A percentile compares a stretch with the other conserved stretches of the same genome.
These are phyloP conservation scores for Agrilus biguttatus DNA, from an alignment of 2,888 invertebrate species.

Conservation along the genomic window DNA sequence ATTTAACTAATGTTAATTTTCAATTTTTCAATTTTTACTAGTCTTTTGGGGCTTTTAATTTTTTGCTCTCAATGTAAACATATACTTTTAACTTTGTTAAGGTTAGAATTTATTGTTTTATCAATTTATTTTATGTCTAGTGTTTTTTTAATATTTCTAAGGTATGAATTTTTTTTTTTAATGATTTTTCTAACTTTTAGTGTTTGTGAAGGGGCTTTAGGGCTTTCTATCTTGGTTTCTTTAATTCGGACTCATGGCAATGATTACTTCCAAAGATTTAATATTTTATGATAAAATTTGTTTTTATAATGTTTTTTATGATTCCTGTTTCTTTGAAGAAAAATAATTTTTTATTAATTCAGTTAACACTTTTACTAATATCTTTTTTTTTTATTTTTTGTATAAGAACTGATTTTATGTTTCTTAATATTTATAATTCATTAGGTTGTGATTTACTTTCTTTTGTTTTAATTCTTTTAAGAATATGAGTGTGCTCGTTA, in stretches of 20 bases:
- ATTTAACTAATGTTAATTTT: slow-evolving; percentile 33
- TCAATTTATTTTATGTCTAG: slow-evolving; percentile 40
- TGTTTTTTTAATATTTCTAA: slow-evolving; percentile 32
- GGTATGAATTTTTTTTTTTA: slow-evolving; percentile 39
- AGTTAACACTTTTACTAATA: slow-evolving; percentile 34
- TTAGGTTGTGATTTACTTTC: slow-evolving; percentile 36
- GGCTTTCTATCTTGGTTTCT: slow-evolving; percentile 39
- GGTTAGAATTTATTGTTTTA: too few relatives aligned
- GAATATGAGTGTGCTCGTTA: slow-evolving; percentile 37
- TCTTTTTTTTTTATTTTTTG: slow-evolving; percentile 34
- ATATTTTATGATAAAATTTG: slow-evolving; percentile 40
- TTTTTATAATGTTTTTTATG: slow-evolving; percentile 33
- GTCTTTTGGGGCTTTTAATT: slow-evolving; percentile 36
- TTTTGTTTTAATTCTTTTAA: slow-evolving; percentile 39
- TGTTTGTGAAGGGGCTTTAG: too few relatives aligned
- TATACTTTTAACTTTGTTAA: slow-evolving; percentile 43
- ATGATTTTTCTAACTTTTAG: slow-evolving; percentile 47
- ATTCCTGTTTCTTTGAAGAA: slow-evolving; percentile 35
- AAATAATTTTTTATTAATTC: slow-evolving; percentile 38
- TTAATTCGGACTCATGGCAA: slow-evolving; percentile 45
- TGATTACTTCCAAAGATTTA: slow-evolving; percentile 46
- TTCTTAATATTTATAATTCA: slow-evolving; percentile 29
- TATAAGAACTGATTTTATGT: slow-evolving; percentile 24
- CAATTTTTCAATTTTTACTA: slow-evolving; percentile 32
- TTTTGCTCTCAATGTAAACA: slow-evolving; percentile 43